Evolutionary conservation across 2,888 invertebrate genomes (phyloP).

Genomic region (Mesoligia furuncula): DNA sequence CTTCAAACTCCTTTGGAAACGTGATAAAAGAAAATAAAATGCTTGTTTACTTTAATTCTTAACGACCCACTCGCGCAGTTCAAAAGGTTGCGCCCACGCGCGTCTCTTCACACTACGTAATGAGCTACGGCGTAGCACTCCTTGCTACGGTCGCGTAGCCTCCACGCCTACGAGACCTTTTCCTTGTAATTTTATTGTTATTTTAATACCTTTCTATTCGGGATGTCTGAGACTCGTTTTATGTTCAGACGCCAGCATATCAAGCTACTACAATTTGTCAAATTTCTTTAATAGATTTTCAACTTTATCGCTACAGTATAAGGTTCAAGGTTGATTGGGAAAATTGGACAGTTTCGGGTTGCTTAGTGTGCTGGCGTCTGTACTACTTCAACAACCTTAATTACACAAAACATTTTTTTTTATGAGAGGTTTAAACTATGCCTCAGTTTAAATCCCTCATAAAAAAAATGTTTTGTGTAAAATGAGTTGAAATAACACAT

Average conservation of each 20-base stretch:
- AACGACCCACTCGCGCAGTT: neutral
- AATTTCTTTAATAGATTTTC: too few species aligned
- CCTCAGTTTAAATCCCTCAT: neutral
- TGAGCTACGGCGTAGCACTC: slow-evolving; percentile 7
- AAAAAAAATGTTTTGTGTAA: neutral
- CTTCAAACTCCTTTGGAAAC: slow-evolving; percentile 5
- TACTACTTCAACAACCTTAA: neutral
- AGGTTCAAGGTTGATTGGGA: too few species aligned
- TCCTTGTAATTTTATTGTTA: neutral
- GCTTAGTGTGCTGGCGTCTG: too few species aligned
- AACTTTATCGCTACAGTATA: too few species aligned
- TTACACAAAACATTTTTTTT: neutral
- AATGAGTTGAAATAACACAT: neutral
- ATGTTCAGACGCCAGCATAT: too few species aligned
- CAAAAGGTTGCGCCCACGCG: slow-evolving; percentile 27
- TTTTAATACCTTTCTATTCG: neutral
- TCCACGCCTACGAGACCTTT: neutral
- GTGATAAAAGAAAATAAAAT: slow-evolving; percentile 5
- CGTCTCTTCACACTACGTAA: neutral
- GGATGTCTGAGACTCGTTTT: neutral
- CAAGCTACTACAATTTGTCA: too few species aligned
- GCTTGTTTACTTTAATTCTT: neutral
- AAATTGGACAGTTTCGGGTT: too few species aligned
- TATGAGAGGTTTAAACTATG: neutral
- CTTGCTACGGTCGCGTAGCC: neutral